Base-by-base conservation (phyloP, 2,888 invertebrate genomes). In the Zygothrica quintamaculata region DNA sequence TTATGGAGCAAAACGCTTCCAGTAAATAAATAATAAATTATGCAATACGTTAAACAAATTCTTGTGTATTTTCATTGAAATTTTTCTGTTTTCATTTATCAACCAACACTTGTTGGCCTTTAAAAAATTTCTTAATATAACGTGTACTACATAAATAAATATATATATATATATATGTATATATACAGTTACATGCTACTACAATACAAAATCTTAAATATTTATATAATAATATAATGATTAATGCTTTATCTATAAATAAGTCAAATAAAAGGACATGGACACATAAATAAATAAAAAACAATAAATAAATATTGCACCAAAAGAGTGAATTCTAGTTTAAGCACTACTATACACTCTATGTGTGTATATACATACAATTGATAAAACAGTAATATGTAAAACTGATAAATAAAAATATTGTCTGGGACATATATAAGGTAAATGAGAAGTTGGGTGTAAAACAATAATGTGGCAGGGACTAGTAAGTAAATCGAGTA, bases 21-120 rank as follows among this genome's bases (percentile, higher is more conserved):
- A 50, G 39, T 50, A 58, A 67, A 77, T 74, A 67, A 77, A 70
- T 52, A n/a, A n/a, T n/a, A 12, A 16, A 53, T 29, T 53, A 66
- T 64, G 58, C 53, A 42, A 48, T 31, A 53, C 48, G 61, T 61
- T 43, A 64, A 26, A 72, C 39, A 53, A 50, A 22, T n/a, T 16
- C n/a, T 34, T 39, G 57, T 64, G 67, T 67, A 44, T 47, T 67
- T 47, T 66, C 3, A n/a, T 46, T 39, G 9, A 33, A 5, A n/a
- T 53, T 9, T 15, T 13, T 65, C n/a, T n/a, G n/a, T 59, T 55
- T 66, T 46, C 12, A 43, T 65, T 61, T 47, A 47, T 16, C 9
- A 66, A n/a, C 65, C 47, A 52, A 37, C 44, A 61, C 61, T 12
- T 50, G 40, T 56, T n/a, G 53, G n/a, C 52, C n/a, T 52, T 67